Evolutionary conservation across 2,113 vertebrate genomes (phyloP).

Genomic region (Sceloporus undulatus): DNA sequence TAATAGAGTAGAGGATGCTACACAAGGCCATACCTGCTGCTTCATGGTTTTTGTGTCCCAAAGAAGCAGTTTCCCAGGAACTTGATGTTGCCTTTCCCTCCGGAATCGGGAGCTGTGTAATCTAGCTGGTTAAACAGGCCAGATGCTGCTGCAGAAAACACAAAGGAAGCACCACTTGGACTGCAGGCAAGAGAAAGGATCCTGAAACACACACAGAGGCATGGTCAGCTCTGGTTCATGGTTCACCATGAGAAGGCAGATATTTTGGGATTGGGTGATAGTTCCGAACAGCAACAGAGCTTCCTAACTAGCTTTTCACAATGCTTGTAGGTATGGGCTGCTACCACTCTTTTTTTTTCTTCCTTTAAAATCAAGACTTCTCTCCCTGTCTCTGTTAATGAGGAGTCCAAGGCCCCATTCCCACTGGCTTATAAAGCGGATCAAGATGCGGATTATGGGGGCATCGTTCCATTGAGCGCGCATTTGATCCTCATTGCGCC

Average conservation of each 20-base stretch:
- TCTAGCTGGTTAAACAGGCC: constrained; percentile 68
- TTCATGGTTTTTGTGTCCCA: constrained; percentile 99
- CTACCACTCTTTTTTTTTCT: background rate
- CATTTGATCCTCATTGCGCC: too few species aligned
- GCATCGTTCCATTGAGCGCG: too few species aligned
- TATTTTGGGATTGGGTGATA: background rate
- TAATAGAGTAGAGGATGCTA: constrained; percentile 11
- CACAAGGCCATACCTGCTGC: constrained; percentile 85
- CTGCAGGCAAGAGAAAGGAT: constrained; percentile 96
- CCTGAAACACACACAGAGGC: constrained; percentile 72
- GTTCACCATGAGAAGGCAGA: constrained; percentile 4
- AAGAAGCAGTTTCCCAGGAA: constrained; percentile 90
- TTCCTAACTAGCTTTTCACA: background rate
- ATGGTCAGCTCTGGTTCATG: constrained; percentile 1
- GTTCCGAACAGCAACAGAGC: too few species aligned
- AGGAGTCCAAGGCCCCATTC: background rate
- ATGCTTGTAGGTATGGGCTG: background rate
- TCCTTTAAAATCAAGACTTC: background rate
- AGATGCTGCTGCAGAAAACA: constrained; percentile 92
- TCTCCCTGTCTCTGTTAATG: background rate
- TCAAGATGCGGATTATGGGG: too few species aligned
- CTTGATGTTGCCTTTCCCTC: constrained; percentile 76
- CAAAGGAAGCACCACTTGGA: constrained; percentile 93
- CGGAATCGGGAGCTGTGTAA: constrained; percentile 56
- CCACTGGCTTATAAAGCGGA: too few species aligned